These are phyloP conservation scores for Silurus glanis DNA, from an alignment of 2,113 vertebrate genomes.

Conservation along the genomic window DNA sequence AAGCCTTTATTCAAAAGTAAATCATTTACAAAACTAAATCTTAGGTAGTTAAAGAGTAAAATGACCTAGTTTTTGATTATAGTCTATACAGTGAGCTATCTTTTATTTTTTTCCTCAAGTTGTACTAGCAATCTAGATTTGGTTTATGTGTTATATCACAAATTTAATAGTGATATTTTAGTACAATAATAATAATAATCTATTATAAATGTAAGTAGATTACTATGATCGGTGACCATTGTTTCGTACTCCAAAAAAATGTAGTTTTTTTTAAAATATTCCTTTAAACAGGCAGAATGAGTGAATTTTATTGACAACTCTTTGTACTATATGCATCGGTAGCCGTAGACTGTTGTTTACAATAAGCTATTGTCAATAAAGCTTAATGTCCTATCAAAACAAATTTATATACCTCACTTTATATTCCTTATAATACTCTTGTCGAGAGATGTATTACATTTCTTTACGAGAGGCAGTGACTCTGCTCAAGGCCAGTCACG, in stretches of 20 bases:
- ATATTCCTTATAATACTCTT: background rate
- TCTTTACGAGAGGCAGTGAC: background rate
- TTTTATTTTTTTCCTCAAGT: too few species aligned
- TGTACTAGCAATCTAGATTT: background rate
- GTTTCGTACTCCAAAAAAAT: too few species aligned
- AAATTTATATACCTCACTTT: background rate
- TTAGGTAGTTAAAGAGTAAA: background rate
- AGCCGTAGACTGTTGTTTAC: background rate
- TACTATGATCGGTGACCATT: too few species aligned
- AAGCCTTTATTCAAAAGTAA: background rate
- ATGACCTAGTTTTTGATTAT: background rate
- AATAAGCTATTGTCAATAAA: background rate
- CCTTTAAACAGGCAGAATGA: background rate
- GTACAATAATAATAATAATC: too few species aligned
- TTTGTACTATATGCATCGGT: background rate
- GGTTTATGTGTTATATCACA: background rate
- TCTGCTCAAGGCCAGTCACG: background rate
- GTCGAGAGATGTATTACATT: background rate
- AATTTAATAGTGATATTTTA: too few species aligned
- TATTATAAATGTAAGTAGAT: too few species aligned
- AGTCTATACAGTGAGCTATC: background rate
- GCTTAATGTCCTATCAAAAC: background rate
- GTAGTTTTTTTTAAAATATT: too few species aligned
- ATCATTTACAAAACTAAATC: background rate
- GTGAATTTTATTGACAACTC: background rate